Evolutionary conservation across 2,888 invertebrate genomes (phyloP), one percentile per base, ranked within the genome.

Genomic region (Aleiodes leptofemur): DNA sequence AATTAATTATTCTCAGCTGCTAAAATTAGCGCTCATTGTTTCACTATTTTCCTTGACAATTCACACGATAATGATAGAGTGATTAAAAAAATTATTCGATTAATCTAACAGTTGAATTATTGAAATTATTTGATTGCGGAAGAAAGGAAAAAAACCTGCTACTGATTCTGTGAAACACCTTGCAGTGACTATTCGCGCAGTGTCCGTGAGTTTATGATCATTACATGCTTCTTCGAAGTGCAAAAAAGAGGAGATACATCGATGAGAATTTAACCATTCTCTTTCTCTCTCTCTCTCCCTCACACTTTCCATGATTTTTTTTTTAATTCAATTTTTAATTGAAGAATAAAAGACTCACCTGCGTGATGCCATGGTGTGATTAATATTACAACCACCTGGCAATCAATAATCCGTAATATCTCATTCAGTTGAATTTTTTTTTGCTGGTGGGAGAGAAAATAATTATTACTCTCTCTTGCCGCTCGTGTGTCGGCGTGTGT

Each of bases 321-420:
- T 7, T 14, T 43, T 14, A 1, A 48, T 3, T 43, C 3, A 3
- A 48, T 2, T 8, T 16, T 9, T 16, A 64, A 38, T 43, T n/a
- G 66, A 53, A 48, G 69, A 38, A 61, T 43, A 66, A 85, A 83
- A 82, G 79, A 80, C 89, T 89, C 82, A 89, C 89, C 89, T 89
- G 85, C 89, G 89, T 79, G 89, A 89, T 88, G 88, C 88, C 88
- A 89, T 89, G 82, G 85, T 85, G 87, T 81, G 82, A 82, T 83
- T 81, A 80, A 80, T 82, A 82, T 84, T 83, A 82, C 82, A 78
- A 83, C 83, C 81, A 82, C 78, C 80, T 81, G 82, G 80, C 82
- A 83, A 82, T 86, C 82, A 83, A 86, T 83, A 82, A 83, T 84
- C 83, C 84, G 84, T 85, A 79, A 81, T 82, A 71, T 77, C 68